phyloP scores from a whole-genome alignment of 2,113 vertebrate genomes.

The Calidris pugnax region DNA sequence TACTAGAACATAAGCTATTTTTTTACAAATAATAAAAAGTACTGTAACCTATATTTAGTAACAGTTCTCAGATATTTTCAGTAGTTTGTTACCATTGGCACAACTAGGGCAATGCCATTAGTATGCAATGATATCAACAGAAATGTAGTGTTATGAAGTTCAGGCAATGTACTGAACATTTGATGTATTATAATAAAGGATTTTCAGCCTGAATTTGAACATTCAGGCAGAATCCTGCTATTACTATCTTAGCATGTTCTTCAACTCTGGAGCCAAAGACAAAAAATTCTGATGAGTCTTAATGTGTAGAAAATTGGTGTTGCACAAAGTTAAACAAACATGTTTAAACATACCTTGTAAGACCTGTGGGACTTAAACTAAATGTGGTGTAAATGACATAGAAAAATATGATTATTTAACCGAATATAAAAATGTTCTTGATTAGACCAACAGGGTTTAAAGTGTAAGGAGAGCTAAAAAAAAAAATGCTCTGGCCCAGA shows the following conservation, averaged over 20 bases:
- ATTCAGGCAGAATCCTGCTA: not conserved
- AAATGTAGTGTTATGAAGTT: not conserved
- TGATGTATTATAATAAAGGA: not conserved
- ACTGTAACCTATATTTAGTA: not conserved
- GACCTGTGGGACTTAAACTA: not conserved
- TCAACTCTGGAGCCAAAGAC: not conserved
- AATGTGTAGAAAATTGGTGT: not conserved
- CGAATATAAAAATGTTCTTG: not conserved
- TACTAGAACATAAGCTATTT: not conserved
- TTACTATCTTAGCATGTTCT: not conserved
- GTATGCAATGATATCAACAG: not conserved
- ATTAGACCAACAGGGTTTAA: not conserved
- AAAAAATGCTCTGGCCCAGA: not conserved
- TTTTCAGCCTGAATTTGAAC: not conserved
- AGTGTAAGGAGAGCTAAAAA: not conserved
- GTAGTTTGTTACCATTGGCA: not conserved
- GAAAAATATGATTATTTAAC: not conserved
- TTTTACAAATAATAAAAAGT: not conserved
- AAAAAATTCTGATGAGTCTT: not conserved
- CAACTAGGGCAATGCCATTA: not conserved
- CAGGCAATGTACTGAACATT: not conserved
- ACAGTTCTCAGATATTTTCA: not conserved
- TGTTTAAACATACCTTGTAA: not conserved
- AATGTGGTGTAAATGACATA: not conserved
- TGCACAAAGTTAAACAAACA: not conserved